Evolutionary conservation across 2,797 vertebrate species (phyloP), one percentile per base, ranked within the genome.

Genomic region (Ptychadena robeensis): DNA sequence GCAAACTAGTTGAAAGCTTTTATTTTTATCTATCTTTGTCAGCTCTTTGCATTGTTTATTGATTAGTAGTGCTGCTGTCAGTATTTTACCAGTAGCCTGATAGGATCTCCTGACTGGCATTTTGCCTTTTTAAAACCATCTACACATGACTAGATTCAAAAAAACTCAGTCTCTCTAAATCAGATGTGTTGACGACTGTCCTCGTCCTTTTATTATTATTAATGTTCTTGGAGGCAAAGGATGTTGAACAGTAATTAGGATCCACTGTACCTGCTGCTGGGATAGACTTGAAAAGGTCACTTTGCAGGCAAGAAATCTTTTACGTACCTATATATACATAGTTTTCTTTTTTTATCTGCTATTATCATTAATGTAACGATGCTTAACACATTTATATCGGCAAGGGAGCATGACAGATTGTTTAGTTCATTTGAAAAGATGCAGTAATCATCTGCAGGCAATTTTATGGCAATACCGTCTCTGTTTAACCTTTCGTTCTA

Each of bases 41-140:
- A 94, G 93, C 93, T 92, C 88, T 94, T 93, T 93, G 90, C 89
- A 91, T 93, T 94, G 91, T 93, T 88, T 89, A 89, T 89, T 88
- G 88, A 89, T 88, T 89, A 90, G 82, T 88, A 92, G 83, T 93
- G 93, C 93, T 94, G 92, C 68, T 86, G 91, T 93, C 93, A 94
- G 93, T 89, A 87, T 88, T 93, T 93, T 93, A 89, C 89, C 90
- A 91, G 89, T 91, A 89, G 89, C 88, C 89, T 87, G 74, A 70
- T 79, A 90, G 83, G 89, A 93, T 89, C 92, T 90, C 91, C 86
- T 94, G 93, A 94, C 93, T 90, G 89, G 91, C 90, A 85, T 90
- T 88, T 89, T 91, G 91, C 88, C 92, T 92, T 93, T 93, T 93
- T 89, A 92, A 94, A 93, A 89, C 86, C 89, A 88, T 90, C 88